Evolutionary conservation across 1,140 invertebrate species (phyloP), one percentile per base, ranked within the genome.

Genomic region (Brachystomella parvula): DNA sequence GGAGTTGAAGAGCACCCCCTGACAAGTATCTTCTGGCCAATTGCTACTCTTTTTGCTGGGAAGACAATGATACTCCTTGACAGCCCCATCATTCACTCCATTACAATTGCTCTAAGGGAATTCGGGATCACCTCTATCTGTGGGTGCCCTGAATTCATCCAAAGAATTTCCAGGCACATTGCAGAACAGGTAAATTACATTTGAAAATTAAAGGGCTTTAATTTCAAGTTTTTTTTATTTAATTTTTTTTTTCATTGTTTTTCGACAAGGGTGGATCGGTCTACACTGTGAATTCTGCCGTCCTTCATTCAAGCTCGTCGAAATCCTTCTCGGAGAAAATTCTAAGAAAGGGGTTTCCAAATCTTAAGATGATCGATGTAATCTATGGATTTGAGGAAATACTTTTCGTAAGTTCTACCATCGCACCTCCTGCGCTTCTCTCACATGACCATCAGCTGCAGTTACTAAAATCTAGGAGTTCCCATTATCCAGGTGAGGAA

Each of bases 21-120:
- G 21, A 26, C 49, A 53, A 53, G 9, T 15, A 53, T 53, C 21
- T 53, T 53, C 24, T 53, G 49, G 49, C 49, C 49, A 19, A 12
- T 53, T 6, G 9, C 49, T 24, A 24, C 49, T 6, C 49, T 53
- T 6, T 24, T 53, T 53, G 12, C 49, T 53, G 49, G 49, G 24
- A 53, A 53, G 24, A 53, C 49, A 24, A 53, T 53, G 49, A 53
- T 53, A 15, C 49, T 53, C 6, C 49, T 53, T 12, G 49, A 53
- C 49, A 53, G 49, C 24, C 49, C 49, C 6, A 53, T 53, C 24
- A 24, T 24, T 6, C 49, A 53, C 24, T 53, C 49, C 24, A 24
- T 53, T 12, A 53, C 49, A 9, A 3, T 53, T 6, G 49, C 21
- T 19, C 49, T 53, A 6, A 12, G 49, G 6, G 49, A 53, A 24